phyloP scores from a whole-genome alignment of 2,113 vertebrate genomes.

The Edolisoma coerulescens region DNA sequence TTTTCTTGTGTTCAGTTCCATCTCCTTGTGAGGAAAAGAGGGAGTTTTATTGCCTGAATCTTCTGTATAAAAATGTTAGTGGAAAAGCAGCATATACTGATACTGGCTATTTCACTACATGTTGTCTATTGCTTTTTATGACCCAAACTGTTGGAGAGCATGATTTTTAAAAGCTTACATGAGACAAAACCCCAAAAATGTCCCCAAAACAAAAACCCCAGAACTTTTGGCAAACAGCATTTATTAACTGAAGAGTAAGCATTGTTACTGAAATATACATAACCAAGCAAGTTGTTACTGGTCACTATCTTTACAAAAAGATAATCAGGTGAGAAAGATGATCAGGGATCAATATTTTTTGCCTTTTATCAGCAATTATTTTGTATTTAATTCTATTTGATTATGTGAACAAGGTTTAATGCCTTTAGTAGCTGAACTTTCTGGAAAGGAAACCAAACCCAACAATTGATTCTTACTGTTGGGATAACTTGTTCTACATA shows the following conservation, averaged over 20 bases:
- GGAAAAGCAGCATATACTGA: not conserved
- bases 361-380: not conserved
- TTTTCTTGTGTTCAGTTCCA: not conserved
- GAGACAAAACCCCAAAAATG: not conserved
- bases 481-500: not conserved
- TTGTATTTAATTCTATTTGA: not conserved
- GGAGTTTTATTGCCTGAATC: not conserved
- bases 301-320: not conserved
- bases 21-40: not conserved
- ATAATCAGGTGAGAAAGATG: not conserved
- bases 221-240: not conserved
- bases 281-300: not conserved
- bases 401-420: not conserved
- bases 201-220: rapidly evolving
- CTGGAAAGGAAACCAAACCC: not conserved
- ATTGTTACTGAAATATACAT: not conserved
- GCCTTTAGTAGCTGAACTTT: not conserved
- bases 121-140: not conserved
- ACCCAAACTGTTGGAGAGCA: not conserved
- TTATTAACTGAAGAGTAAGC: not conserved
- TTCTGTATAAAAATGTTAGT: not conserved
- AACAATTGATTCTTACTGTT: not conserved
- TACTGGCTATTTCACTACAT: not conserved
- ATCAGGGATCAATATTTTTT: not conserved
- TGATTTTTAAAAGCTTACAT: not conserved